Conservation (phyloP, 2,888 invertebrate species). For the Sarcophaga caerulescens region DNA sequence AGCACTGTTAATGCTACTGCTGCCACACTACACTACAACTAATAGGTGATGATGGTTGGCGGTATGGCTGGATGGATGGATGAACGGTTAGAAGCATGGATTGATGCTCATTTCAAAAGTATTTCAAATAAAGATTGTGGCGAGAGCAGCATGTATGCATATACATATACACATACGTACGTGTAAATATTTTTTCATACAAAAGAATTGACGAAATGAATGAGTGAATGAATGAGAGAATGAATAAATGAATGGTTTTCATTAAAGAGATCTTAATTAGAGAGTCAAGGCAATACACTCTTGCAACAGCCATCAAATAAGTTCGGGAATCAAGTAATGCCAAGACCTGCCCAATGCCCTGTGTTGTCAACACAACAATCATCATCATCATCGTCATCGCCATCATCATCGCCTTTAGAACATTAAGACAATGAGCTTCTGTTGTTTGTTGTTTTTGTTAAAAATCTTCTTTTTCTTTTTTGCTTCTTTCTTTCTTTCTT, state of each 20-base stretch:
- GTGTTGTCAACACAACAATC: background rate
- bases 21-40: too few species aligned
- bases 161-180: background rate
- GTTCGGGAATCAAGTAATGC: conserved; percentile 1
- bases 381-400: background rate
- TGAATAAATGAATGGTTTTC: conserved; percentile 47
- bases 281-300: conserved; percentile 51
- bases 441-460: conserved; percentile 13
- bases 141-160: background rate
- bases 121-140: background rate
- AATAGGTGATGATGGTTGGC: background rate
- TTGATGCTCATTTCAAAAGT: background rate
- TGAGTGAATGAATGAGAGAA: background rate
- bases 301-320: conserved; percentile 41
- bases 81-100: background rate
- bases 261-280: conserved; percentile 67
- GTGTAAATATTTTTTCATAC: background rate
- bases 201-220: background rate
- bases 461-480: too few species aligned
- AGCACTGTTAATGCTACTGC: too few species aligned
- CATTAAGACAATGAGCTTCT: conserved; percentile 28
- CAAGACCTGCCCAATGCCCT: background rate
- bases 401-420: conserved; percentile 17
- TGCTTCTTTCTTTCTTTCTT: too few species aligned
- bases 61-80: background rate